phyloP scores from a whole-genome alignment of 2,113 vertebrate species.

The Columba livia region DNA sequence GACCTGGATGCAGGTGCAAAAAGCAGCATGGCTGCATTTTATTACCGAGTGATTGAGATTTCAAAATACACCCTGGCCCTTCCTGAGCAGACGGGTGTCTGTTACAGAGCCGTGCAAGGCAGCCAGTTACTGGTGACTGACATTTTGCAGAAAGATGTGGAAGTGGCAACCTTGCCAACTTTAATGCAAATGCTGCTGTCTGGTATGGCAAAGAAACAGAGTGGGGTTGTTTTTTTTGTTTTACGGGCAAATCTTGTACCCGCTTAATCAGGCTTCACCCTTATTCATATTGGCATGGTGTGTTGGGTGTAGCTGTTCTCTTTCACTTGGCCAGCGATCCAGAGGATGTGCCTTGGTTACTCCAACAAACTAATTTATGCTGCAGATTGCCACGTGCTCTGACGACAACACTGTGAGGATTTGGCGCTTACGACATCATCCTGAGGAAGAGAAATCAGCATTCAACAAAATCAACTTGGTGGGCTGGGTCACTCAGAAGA shows the following conservation, averaged over 20 bases:
- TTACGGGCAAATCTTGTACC: neutral
- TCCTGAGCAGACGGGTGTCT: slow-evolving; percentile 18
- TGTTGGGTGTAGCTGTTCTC: neutral
- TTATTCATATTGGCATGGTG: neutral
- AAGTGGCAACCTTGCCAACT: neutral
- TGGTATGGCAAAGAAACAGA: neutral
- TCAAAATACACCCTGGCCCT: neutral
- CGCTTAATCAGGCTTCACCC: neutral
- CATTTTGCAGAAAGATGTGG: slow-evolving; percentile 29
- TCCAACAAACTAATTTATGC: neutral
- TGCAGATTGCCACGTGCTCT: slow-evolving; percentile 93
- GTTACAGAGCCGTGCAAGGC: neutral
- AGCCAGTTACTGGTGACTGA: neutral
- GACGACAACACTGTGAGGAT: slow-evolving; percentile 94
- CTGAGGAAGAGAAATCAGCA: slow-evolving; percentile 63
- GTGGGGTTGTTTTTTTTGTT: neutral
- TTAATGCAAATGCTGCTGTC: neutral
- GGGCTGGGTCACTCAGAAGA: slow-evolving; percentile 84
- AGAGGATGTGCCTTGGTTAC: neutral
- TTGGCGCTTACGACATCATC: slow-evolving; percentile 84
- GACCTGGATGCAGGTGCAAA: neutral
- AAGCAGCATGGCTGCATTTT: slow-evolving; percentile 1
- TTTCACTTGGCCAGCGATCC: neutral
- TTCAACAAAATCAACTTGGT: slow-evolving; percentile 75
- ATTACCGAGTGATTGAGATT: slow-evolving; percentile 20